phyloP scores from a whole-genome alignment of 92 coral and sea anemone genomes.

The Virgularia gustaviana region DNA sequence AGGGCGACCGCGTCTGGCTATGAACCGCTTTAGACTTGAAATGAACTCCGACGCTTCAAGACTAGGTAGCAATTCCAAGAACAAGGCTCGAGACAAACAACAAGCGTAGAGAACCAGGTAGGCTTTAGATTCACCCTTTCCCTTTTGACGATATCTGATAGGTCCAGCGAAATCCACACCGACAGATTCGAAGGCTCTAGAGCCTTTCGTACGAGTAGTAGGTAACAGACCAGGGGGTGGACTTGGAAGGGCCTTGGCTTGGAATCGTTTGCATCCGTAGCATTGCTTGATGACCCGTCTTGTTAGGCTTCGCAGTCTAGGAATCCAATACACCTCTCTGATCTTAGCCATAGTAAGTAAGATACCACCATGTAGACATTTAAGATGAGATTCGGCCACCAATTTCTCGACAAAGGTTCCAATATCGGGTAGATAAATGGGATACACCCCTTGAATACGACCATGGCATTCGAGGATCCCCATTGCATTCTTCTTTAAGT shows the following conservation, averaged over 20 bases:
- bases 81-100: constrained; percentile 2
- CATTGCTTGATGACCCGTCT: neutral
- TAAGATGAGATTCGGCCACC: neutral
- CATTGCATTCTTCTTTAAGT: too few relatives aligned
- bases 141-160: neutral
- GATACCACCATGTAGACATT: neutral
- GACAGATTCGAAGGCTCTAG: neutral
- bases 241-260: neutral
- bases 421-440: constrained; percentile 1
- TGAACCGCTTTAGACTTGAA: constrained; percentile 12
- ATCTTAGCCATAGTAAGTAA: constrained; percentile 11
- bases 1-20: constrained; percentile 12
- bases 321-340: neutral
- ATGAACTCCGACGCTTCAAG: neutral
- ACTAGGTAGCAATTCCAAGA: constrained; percentile 3
- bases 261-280: constrained; percentile 1
- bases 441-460: constrained; percentile 1
- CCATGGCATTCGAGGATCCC: neutral
- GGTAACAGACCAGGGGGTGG: constrained; percentile 6
- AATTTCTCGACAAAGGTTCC: neutral
- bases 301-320: neutral
- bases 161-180: constrained; percentile 23
- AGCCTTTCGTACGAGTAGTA: neutral
- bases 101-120: constrained; percentile 2
- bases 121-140: neutral